Conservation (phyloP, 2,888 invertebrate genomes). For the Nomada fucata region DNA sequence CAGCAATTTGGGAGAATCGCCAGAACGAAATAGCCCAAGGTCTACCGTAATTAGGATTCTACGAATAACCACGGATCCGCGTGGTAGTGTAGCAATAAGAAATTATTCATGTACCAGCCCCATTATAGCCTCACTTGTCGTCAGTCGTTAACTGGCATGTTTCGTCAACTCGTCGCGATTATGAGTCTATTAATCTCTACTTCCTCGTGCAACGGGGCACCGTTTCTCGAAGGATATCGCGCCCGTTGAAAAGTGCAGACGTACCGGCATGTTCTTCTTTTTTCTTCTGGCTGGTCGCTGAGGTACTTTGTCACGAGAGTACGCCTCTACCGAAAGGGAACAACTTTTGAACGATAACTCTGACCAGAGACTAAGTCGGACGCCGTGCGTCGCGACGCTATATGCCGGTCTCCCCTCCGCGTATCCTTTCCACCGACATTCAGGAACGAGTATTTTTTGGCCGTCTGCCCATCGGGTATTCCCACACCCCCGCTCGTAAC, state of each 20-base stretch:
- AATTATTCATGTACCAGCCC: slow-evolving; percentile 21
- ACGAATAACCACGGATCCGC: slow-evolving; percentile 35
- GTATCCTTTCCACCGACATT: slow-evolving; percentile 66
- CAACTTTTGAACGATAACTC: slow-evolving; percentile 78
- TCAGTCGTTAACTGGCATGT: not conserved
- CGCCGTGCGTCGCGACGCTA: slow-evolving; percentile 85
- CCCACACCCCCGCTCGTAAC: slow-evolving; percentile 79
- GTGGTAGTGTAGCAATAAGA: slow-evolving; percentile 6
- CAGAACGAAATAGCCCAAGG: slow-evolving; percentile 56
- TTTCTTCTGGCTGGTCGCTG: slow-evolving; percentile 13
- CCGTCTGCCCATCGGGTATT: slow-evolving; percentile 79
- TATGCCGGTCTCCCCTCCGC: slow-evolving; percentile 84
- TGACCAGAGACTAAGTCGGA: slow-evolving; percentile 81
- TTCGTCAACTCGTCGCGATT: not conserved
- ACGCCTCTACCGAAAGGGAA: slow-evolving; percentile 50
- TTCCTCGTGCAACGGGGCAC: not conserved
- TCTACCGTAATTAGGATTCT: slow-evolving; percentile 56
- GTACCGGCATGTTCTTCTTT: slow-evolving; percentile 79
- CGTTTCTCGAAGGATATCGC: not conserved
- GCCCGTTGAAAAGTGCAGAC: slow-evolving; percentile 59
- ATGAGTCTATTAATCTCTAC: not conserved
- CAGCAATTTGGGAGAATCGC: slow-evolving; percentile 50
- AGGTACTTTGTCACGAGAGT: slow-evolving; percentile 48
- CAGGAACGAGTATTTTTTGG: slow-evolving; percentile 76
- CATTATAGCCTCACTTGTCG: not conserved